These are phyloP conservation scores for Drosophila watanabei DNA, from an alignment of 1,140 invertebrate genomes.

Conservation along the genomic window DNA sequence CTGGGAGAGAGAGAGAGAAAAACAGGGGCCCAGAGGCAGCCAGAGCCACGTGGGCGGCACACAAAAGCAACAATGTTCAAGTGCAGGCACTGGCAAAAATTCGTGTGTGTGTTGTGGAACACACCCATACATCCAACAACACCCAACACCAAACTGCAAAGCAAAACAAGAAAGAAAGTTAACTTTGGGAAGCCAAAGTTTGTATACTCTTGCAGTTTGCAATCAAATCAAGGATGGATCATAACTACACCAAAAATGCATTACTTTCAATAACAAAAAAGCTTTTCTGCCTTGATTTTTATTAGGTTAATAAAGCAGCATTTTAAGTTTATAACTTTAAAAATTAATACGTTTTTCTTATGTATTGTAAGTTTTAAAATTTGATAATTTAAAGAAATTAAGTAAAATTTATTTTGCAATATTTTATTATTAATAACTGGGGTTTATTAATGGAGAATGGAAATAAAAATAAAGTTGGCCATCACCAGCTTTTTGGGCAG, in stretches of 20 bases:
- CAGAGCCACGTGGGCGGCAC: slow-evolving; percentile 35
- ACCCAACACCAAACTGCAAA: slow-evolving; percentile 13
- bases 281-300: too few species aligned
- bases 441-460: too few species aligned
- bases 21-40: slow-evolving; percentile 16
- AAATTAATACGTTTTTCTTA: too few species aligned
- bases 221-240: neutral
- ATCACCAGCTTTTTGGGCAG: too few species aligned
- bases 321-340: too few species aligned
- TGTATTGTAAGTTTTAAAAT: too few species aligned
- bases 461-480: too few species aligned
- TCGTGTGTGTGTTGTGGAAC: slow-evolving; percentile 22
- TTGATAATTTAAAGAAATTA: too few species aligned
- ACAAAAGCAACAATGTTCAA: slow-evolving; percentile 57
- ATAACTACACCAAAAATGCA: neutral
- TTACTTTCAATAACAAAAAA: neutral
- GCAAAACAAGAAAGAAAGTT: slow-evolving; percentile 7
- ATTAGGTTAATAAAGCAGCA: too few species aligned
- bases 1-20: slow-evolving; percentile 17
- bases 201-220: neutral
- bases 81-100: slow-evolving; percentile 53
- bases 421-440: too few species aligned
- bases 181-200: neutral
- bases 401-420: too few species aligned
- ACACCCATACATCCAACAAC: slow-evolving; percentile 12